Evolutionary conservation across 2,113 vertebrate species (phyloP), one percentile per base, ranked within the genome.

Genomic region (Hippocampus comes): DNA sequence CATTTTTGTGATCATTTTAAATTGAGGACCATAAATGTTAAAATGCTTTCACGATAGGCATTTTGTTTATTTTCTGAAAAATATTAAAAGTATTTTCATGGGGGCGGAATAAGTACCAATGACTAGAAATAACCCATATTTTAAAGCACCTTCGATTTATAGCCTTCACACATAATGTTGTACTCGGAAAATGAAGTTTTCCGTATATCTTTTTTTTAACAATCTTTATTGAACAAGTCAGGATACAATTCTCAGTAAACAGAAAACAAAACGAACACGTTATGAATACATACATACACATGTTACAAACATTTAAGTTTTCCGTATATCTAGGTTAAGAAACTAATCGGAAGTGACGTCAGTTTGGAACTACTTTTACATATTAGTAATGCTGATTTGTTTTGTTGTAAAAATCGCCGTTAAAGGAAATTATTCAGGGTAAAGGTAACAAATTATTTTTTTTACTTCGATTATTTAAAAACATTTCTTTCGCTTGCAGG

Each of bases 301-400:
- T 25, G 25, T 25, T 25, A 25, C 1, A 25, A 25, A 25, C 25
- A 25, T 25, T 25, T 25, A 25, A 25, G 25, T 25, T 25, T 3
- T 60, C 9, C 30, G 60, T 38, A 38, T 2, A 18, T 20, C 2
- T n/a, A 17, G 21, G 2, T 51, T 56, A 23, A 56, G n/a, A n/a
- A n/a, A 56, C 9, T 9, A 21, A 53, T 25, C 66, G 66, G 66
- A 68, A 68, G 48, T 83, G 80, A 82, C 84, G 78, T 60, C 10
- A 0, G 0, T 3, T 4, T 12, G 23, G 12, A 48, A 48, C 6
- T 23, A 42, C 43, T 46, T 64, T 64, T 42, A 14, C 63, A 14
- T 14, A 25, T 66, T 15, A 15, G 42, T 66, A 46, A 66, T 51
- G 17, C 5, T 12, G 38, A 68, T 41, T 14, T 2, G 49, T 55